Evolutionary conservation across 2,797 vertebrate genomes (phyloP), one percentile per base, ranked within the genome.

Genomic region (Miichthys miiuy): DNA sequence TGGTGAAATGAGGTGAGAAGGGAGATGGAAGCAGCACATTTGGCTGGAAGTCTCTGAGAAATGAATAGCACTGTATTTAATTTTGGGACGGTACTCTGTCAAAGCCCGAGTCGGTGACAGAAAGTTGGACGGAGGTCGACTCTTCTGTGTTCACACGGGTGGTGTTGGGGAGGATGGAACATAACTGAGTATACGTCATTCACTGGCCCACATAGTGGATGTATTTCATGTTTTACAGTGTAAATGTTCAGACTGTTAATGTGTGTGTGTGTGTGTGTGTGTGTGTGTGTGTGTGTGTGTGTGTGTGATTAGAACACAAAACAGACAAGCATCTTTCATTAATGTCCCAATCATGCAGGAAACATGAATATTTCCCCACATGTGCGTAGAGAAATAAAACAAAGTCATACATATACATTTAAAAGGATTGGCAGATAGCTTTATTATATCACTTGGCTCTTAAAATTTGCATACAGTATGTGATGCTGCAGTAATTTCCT

Each of bases 1-100:
- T 42, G 17, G 65, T 23, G 74, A 85, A 82, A 86, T 83, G 83
- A 90, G 72, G 82, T 76, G 79, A 68, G 60, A 61, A 70, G 79
- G 60, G 72, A 74, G 71, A 68, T 25, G 72, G 75, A 82, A 71
- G 51, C 67, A 11, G 68, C 55, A 11, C 67, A 72, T 84, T 84
- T 68, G 79, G 63, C 77, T 57, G 77, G 13, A 72, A 71, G 70
- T 85, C 70, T 70, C 21, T 18, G 70, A 67, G 64, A 75, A 82
- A 82, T 46, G 23, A 82, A 73, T 7, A 68, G 71, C 23, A 0
- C 48, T 63, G 69, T 44, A 57, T 87, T 83, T 65, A 50, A 88
- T 85, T 76, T 79, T 73, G 61, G 69, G 71, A 27, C 2, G 51
- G 73, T 55, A 3, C 68, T 83, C 71, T 52, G 57, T 89, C 83